Conservation (phyloP, 2,113 vertebrate species). For the Pogonocichla stellata region DNA sequence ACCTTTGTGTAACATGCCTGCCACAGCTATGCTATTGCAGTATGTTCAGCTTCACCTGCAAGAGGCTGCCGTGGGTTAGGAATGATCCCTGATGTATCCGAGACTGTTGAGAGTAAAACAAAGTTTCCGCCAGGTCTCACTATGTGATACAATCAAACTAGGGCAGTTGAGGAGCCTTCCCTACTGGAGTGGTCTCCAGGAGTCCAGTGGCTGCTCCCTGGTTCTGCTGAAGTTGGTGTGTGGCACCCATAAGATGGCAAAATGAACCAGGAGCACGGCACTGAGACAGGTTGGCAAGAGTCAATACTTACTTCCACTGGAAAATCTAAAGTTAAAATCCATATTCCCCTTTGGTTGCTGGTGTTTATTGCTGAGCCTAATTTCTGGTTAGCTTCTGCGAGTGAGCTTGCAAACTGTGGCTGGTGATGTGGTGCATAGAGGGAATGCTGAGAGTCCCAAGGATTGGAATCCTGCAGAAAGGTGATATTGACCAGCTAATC, state of each 20-base stretch:
- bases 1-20: neutral
- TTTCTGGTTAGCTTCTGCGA: neutral
- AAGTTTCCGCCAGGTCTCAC: neutral
- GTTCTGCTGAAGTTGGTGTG: neutral
- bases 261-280: neutral
- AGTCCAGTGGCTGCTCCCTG: neutral
- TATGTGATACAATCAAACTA: neutral
- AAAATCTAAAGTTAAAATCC: neutral
- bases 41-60: neutral
- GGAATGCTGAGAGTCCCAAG: neutral
- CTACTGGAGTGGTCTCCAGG: neutral
- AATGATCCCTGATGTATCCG: neutral
- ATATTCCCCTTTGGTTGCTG: neutral
- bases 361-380: neutral
- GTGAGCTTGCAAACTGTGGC: neutral
- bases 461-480: neutral
- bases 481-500: neutral
- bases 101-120: neutral
- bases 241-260: neutral
- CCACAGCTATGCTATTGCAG: neutral
- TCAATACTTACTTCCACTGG: neutral
- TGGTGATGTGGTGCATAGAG: neutral
- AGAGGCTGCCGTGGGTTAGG: neutral
- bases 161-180: neutral
- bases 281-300: neutral